Percentiles rank a stretch among this genome's conserved stretches.
Evolutionary conservation across 53 echinoderm and acorn worm species (phyloP).

Genomic region (Antedon mediterranea): DNA sequence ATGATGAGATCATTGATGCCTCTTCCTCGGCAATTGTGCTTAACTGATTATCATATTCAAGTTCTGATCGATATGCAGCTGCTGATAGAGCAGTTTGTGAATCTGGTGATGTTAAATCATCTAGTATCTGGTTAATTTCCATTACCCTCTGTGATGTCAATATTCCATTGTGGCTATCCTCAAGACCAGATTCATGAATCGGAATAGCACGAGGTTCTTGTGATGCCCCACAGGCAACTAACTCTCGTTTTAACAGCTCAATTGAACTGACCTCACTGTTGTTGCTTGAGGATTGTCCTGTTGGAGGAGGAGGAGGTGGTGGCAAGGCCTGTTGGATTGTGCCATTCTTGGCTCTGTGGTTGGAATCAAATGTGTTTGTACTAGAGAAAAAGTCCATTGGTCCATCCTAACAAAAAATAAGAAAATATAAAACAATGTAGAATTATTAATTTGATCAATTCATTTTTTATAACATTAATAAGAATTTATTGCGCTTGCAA

Average conservation of each 20-base stretch:
- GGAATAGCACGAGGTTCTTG: neutral
- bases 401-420: neutral
- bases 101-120: constrained; percentile 6
- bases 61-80: neutral
- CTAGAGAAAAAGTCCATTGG: neutral
- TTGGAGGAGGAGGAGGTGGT: neutral
- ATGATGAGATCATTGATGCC: neutral
- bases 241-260: neutral
- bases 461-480: too few relatives aligned
- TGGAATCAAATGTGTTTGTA: neutral
- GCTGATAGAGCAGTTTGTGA: neutral
- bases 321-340: neutral
- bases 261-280: neutral
- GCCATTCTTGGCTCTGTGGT: neutral
- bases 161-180: neutral
- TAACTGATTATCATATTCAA: neutral
- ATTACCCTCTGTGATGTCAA: constrained; percentile 20
- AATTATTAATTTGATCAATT: too few relatives aligned
- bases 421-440: neutral
- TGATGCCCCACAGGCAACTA: neutral
- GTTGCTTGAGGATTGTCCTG: neutral
- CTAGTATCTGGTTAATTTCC: constrained; percentile 35
- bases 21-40: neutral
- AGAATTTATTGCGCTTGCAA: neutral
- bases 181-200: neutral